A percentile compares a stretch with the other conserved stretches of the same genome.
These are phyloP conservation scores for Sturnus vulgaris DNA, from an alignment of 2,113 vertebrate genomes.

Conservation along the genomic window DNA sequence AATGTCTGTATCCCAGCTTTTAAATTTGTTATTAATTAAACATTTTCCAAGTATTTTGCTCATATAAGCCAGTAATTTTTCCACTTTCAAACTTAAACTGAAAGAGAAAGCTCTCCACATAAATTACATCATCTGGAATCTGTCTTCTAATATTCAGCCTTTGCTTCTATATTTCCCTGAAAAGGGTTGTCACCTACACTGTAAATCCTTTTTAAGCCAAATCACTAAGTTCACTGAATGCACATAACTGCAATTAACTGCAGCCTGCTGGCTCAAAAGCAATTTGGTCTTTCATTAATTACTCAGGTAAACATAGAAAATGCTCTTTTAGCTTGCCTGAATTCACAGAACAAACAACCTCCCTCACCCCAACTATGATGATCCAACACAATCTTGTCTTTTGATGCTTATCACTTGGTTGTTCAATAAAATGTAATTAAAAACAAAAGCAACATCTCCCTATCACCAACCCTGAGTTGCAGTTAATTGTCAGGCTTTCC, in stretches of 20 bases:
- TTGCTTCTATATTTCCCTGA: background rate
- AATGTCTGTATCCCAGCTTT: background rate
- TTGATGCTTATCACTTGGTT: conserved; percentile 59
- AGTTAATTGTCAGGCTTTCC: conserved; percentile 43
- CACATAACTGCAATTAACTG: conserved; percentile 34
- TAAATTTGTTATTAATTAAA: background rate
- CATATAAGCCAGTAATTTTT: background rate
- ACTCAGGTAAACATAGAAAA: conserved; percentile 22
- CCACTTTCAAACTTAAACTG: background rate
- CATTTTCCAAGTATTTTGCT: background rate
- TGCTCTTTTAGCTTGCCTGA: conserved; percentile 3
- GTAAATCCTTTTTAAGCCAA: conserved; percentile 25
- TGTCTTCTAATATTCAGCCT: background rate
- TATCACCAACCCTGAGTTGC: background rate
- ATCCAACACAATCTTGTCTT: conserved; percentile 63
- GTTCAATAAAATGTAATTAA: conserved; percentile 57
- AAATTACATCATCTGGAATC: background rate
- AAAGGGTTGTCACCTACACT: background rate
- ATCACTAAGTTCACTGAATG: conserved; percentile 15
- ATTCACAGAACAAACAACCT: conserved; percentile 28
- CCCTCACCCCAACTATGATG: conserved; percentile 21
- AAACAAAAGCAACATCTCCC: conserved; percentile 38
- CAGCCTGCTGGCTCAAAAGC: conserved; percentile 22
- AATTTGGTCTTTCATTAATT: conserved; percentile 42
- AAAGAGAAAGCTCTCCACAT: background rate